Evolutionary conservation across 2,888 invertebrate species (phyloP), one percentile per base, ranked within the genome.

Genomic region (Patella ulyssiponensis): DNA sequence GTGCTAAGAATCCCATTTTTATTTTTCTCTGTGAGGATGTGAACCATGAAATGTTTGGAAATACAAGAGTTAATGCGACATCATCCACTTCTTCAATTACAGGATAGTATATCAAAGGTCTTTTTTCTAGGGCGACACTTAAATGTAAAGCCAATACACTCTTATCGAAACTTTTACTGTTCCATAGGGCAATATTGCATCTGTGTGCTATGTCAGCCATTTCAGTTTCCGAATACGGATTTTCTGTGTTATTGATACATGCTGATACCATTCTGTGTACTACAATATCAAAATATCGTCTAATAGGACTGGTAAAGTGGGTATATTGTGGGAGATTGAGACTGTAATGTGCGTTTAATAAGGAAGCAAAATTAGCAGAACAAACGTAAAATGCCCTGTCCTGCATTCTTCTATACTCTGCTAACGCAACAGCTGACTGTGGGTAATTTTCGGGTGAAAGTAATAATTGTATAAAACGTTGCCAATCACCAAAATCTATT

Each of bases 221-320:
- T 64, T 64, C 64, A 20, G 20, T 11, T 64, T 64, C 23, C 5
- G 64, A 12, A 74, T 88, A 88, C 1, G 84, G 84, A 44, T 80
- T 76, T 1, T 83, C 73, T 20, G 74, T 72, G 4, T 79, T 74
- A 33, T 87, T 84, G 11, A 88, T 69, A 56, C 76, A 74, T 9
- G 86, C 83, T 4, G 73, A 54, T 3, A 89, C 73, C 58, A 91
- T 56, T 44, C 89, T 82, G 74, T 89, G 90, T 52, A 86, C 86
- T 9, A 88, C 84, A 44, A 90, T 79, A 77, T 90, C 89, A 44
- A 89, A 84, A 79, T 86, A 90, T 51, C 87, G 76, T n/a, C 82
- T 79, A 17, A 88, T 80, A 12, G 91, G 91, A 52, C 85, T 85
- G 33, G 89, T 88, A 75, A 88, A 86, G 64, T 83, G 81, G 3